phyloP scores from a whole-genome alignment of 1,140 invertebrate species.

The Ganaspis sp. region DNA sequence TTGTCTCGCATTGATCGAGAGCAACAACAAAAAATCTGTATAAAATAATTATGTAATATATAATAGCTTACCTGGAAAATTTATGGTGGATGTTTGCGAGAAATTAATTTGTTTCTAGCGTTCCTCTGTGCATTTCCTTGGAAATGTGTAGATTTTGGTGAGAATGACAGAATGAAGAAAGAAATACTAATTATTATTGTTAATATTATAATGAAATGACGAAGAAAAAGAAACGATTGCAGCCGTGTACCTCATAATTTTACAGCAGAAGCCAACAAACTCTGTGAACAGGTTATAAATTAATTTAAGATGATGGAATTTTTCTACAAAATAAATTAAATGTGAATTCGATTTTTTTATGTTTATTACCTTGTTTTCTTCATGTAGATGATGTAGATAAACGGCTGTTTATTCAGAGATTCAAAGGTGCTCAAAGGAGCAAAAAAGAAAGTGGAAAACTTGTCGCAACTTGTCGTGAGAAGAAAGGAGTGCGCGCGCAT shows the following conservation, averaged over 20 bases:
- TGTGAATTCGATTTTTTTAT: background rate
- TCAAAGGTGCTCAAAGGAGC: too few relatives aligned
- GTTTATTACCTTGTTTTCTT: background rate
- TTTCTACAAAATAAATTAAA: slow-evolving; percentile 27
- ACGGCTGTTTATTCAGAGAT: too few relatives aligned
- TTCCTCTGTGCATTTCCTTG: background rate
- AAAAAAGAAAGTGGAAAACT: too few relatives aligned
- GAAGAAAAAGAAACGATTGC: slow-evolving; percentile 1
- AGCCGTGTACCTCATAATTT: slow-evolving; percentile 27
- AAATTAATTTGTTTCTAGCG: background rate
- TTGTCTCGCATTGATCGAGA: too few relatives aligned
- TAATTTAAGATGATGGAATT: slow-evolving; percentile 15
- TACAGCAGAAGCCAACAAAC: background rate
- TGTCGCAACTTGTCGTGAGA: too few relatives aligned
- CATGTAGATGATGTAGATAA: background rate
- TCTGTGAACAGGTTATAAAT: background rate
- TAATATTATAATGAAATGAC: too few relatives aligned
- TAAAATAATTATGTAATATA: background rate
- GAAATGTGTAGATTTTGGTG: background rate
- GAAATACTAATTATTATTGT: background rate
- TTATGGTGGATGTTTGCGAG: background rate
- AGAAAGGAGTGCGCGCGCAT: too few relatives aligned
- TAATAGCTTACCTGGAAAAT: background rate
- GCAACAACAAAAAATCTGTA: background rate
- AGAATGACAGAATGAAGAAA: slow-evolving; percentile 8